phyloP scores from a whole-genome alignment of 2,797 vertebrate species.

The Sebastes matsubarae region DNA sequence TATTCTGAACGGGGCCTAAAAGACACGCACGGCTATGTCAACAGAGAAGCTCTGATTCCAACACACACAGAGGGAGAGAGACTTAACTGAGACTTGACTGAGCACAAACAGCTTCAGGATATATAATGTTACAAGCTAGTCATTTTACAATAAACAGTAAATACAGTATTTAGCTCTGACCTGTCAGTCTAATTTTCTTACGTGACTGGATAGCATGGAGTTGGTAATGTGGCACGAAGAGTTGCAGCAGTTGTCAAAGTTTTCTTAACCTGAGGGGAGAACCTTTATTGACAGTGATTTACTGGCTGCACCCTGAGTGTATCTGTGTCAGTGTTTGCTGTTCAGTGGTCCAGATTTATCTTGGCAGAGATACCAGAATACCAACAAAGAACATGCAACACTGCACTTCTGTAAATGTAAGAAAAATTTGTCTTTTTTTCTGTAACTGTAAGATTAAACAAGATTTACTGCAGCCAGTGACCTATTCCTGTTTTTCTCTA shows the following conservation, averaged over 20 bases:
- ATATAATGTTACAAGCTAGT: background rate
- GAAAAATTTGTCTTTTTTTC: background rate
- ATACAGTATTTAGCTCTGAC: too few relatives aligned
- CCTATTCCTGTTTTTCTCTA: background rate
- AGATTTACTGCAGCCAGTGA: background rate
- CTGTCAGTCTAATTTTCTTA: background rate
- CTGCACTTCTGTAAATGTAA: background rate
- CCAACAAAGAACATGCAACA: background rate
- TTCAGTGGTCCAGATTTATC: background rate
- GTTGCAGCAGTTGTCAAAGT: background rate
- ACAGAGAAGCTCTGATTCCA: too few relatives aligned
- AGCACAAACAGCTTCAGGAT: background rate
- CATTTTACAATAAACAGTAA: background rate
- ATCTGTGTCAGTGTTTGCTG: constrained; percentile 8
- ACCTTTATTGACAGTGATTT: constrained; percentile 21
- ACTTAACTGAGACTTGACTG: background rate
- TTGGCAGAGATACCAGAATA: background rate
- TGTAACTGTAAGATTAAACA: background rate
- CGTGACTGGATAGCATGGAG: background rate
- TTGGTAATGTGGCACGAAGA: background rate
- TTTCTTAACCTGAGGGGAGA: background rate
- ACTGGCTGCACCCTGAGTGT: background rate
- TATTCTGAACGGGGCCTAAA: too few relatives aligned
- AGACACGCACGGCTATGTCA: too few relatives aligned
- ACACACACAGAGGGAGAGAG: too few relatives aligned